Evolutionary conservation across 2,113 vertebrate species (phyloP).

Genomic region (Mirza zaza): DNA sequence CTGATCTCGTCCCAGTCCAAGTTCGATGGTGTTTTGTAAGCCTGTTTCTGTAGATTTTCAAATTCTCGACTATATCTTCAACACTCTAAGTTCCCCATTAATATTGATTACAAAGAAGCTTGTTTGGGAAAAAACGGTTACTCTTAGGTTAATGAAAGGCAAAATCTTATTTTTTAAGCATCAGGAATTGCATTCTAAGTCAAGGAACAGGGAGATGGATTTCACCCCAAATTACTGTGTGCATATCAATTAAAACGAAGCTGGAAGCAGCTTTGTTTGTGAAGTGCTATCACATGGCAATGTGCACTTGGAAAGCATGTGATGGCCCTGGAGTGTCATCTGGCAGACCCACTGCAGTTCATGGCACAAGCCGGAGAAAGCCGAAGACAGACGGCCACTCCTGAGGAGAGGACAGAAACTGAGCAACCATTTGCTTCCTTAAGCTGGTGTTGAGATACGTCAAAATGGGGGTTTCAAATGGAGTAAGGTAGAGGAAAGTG

Average conservation of each 20-base stretch:
- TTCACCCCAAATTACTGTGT: background rate
- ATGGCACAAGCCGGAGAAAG: background rate
- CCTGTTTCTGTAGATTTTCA: background rate
- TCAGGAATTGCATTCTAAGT: background rate
- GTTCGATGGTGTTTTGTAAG: background rate
- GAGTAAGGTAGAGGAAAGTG: background rate
- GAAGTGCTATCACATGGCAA: background rate
- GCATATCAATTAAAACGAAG: background rate
- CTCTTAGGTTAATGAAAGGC: background rate
- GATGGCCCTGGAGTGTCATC: background rate
- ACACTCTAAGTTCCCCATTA: background rate
- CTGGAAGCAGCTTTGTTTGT: background rate
- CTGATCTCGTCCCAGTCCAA: background rate
- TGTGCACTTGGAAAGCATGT: background rate
- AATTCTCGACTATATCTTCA: background rate
- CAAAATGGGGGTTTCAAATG: background rate
- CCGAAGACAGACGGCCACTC: rapidly evolving
- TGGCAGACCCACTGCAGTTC: background rate
- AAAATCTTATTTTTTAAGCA: background rate
- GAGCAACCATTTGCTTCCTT: background rate
- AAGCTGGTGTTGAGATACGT: background rate
- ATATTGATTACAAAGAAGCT: background rate
- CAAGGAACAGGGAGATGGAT: background rate
- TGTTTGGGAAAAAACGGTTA: background rate
- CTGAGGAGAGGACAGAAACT: background rate